Percentiles rank a stretch among this genome's conserved stretches.
Conservation (phyloP, 1,140 invertebrate genomes). For the Tribolium madens region DNA sequence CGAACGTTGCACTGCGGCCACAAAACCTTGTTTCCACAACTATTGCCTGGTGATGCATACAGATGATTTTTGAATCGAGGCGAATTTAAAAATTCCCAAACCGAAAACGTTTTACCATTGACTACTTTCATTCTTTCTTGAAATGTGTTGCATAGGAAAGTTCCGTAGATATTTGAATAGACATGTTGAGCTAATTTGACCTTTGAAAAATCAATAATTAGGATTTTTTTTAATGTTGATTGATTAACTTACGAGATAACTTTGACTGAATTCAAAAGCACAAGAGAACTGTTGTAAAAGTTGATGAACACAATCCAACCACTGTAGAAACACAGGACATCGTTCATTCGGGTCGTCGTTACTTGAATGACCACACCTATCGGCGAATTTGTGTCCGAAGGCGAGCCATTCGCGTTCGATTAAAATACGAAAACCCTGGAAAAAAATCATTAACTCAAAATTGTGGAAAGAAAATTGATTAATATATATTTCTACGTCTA, state of each 20-base stretch:
- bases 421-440: conserved; percentile 89
- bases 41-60: conserved; percentile 73
- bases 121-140: conserved; percentile 81
- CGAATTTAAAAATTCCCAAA: conserved; percentile 88
- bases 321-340: conserved; percentile 97
- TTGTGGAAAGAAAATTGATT: too few species aligned
- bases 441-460: too few species aligned
- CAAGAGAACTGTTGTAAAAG: conserved; percentile 90
- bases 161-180: conserved; percentile 96
- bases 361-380: conserved; percentile 89
- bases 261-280: conserved; percentile 94
- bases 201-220: conserved; percentile 69
- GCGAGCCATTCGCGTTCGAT: conserved; percentile 96
- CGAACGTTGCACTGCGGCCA: conserved; percentile 88
- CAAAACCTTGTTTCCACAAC: conserved; percentile 70
- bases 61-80: conserved; percentile 88
- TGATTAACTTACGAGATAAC: conserved; percentile 84
- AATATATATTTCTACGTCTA: too few species aligned
- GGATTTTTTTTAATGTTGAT: neutral
- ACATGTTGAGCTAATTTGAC: conserved; percentile 95
- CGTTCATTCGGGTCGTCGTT: conserved; percentile 90
- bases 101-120: conserved; percentile 81
- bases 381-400: conserved; percentile 97
- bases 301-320: conserved; percentile 97
- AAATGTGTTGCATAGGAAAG: conserved; percentile 93